Base-by-base conservation (phyloP, 2,113 vertebrate genomes). In the Tichodroma muraria region DNA sequence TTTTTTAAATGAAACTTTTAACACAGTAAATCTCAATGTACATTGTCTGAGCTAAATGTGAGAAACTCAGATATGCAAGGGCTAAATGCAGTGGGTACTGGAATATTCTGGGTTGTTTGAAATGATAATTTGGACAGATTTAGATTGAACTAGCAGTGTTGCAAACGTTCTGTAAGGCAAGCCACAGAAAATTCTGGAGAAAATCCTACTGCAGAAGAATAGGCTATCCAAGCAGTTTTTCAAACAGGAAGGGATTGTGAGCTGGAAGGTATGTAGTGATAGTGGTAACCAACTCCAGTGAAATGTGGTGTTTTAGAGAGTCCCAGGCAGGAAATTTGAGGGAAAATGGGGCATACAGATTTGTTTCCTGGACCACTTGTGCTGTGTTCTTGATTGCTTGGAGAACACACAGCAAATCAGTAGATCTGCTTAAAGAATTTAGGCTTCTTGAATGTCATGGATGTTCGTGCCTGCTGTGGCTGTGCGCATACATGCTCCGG, bases 401-500 rank as follows among this genome's bases (percentile, higher is more conserved):
- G 31, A 76, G 16, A 45, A 4, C 21, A 33, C 0, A 2, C 24
- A 56, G 45, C 47, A 50, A 56, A 66, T 47, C 40, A 30, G 1
- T 14, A 54, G 33, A 38, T 52, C 16, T 61, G 1, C 4, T 7
- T 60, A 7, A 69, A 59, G 50, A 77, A 33, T 54, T 64, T 56
- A 56, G 69, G 31, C 18, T 92, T 82, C 31, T 78, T 6, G 9
- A 27, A 2, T 54, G 6, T 64, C 0, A 0, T 25, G 35, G 25
- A 7, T 6, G 1, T 53, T 57, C 0, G 1, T 40, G 9, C 30
- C 21, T 59, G 5, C 2, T 6, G 35, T 50, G 61, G 50, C 49
- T 71, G 35, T 80, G 63, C 25, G 4, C 2, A 3, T 50, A 7
- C 15, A 2, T 14, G 10, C 15, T 64, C 59, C 42, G 56, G 9